Evolutionary conservation across 2,113 vertebrate species (phyloP), one percentile per base, ranked within the genome.

Genomic region (Triplophysa rosa): DNA sequence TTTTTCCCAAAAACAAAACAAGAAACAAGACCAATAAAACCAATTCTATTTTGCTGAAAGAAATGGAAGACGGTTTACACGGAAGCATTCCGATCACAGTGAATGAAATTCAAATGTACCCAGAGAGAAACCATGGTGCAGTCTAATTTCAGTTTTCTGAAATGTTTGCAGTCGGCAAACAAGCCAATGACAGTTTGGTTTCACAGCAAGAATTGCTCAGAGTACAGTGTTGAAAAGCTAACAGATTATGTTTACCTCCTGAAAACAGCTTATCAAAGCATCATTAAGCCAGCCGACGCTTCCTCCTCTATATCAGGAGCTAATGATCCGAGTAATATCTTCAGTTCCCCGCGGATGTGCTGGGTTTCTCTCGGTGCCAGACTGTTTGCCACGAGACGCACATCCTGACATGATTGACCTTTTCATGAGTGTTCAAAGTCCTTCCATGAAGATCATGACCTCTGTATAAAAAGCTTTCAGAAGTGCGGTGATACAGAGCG

Each of bases 271-370:
- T 84, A 90, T 93, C 91, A 94, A 89, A 84, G 88, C 89, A 73
- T 91, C 91, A 90, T 92, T 94, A 91, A 92, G 91, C 91, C 82
- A 91, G 92, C 90, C 87, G 91, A 92, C 89, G 89, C 90, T 90
- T 92, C 86, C 87, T 85, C 88, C 84, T 87, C 90, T 91, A 93
- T 94, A 92, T 90, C 85, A 81, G 89, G 12, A 78, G 83, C 93
- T 96, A 97, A 97, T 93, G 95, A 92, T 91, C 93, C 94, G 79
- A 95, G 94, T 96, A 95, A 97, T 94, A 89, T 90, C 89, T 68
- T 87, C 75, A 89, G 83, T 88, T 80, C 80, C 89, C 78, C 72
- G 52, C 77, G 90, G 89, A 90, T 82, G 86, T 82, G 89, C 91
- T 83, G 87, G 86, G 88, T 88, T 90, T 89, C 79, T 89, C 81